A percentile compares a stretch with the other conserved stretches of the same genome.
Conservation (phyloP, 1,140 invertebrate species). For the Theocolax elegans region DNA sequence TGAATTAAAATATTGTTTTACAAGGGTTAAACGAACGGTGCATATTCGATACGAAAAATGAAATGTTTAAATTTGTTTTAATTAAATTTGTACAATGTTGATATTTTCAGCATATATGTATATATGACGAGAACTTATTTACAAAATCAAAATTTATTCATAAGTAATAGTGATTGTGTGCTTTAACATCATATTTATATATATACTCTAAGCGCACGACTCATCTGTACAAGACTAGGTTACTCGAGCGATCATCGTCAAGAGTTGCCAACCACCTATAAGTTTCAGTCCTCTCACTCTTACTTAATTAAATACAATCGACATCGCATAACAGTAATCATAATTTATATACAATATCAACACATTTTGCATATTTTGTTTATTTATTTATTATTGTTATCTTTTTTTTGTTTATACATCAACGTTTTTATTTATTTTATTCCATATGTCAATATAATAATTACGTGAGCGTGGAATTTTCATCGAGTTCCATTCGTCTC, state of each 20-base stretch:
- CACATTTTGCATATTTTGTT: slow-evolving; percentile 62
- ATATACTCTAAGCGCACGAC: slow-evolving; percentile 53
- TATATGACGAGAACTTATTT: no score
- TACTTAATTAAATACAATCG: slow-evolving; percentile 55
- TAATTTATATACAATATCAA: slow-evolving; percentile 66
- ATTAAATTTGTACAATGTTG: no score
- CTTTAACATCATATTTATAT: no score
- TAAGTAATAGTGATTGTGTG: no score
- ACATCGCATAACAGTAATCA: slow-evolving; percentile 58
- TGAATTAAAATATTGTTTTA: no score
- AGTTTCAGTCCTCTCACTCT: slow-evolving; percentile 37
- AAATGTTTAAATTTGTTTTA: no score
- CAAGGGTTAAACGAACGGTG: no score
- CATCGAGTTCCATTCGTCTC: slow-evolving; percentile 17
- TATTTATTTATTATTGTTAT: slow-evolving; percentile 21
- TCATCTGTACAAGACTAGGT: slow-evolving; percentile 66
- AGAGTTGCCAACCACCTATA: slow-evolving; percentile 39
- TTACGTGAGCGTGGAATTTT: background rate
- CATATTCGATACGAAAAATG: no score
- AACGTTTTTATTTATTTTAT: slow-evolving; percentile 16
- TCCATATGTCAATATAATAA: slow-evolving; percentile 11
- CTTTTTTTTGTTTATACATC: slow-evolving; percentile 28
- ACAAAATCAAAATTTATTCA: no score
- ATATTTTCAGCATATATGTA: no score
- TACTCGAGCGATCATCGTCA: slow-evolving; percentile 58